Conservation (phyloP, 2,797 vertebrate species). For the Chaunax sp. region DNA sequence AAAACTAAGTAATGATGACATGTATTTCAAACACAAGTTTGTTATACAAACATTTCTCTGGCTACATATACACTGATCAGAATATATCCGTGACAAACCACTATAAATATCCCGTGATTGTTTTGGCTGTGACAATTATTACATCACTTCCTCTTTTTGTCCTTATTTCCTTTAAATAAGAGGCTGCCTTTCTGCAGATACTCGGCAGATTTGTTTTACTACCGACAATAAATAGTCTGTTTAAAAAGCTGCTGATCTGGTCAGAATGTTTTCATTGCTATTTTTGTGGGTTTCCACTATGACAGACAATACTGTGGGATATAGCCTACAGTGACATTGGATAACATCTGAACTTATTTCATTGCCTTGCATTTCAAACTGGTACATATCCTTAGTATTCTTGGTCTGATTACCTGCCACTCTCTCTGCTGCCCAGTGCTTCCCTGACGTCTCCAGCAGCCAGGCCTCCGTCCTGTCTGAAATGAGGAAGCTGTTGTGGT, state of each 20-base stretch:
- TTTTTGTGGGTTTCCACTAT: not conserved
- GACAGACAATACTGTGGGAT: not conserved
- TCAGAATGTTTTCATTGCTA: not conserved
- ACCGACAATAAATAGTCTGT: too few relatives aligned
- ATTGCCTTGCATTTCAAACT: not conserved
- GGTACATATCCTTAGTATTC: not conserved
- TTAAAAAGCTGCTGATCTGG: not conserved
- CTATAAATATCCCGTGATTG: too few relatives aligned
- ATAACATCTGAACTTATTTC: too few relatives aligned
- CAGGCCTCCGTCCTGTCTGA: conserved; percentile 93
- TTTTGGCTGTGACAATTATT: too few relatives aligned
- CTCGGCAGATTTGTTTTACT: not conserved
- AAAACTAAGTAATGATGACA: conserved; percentile 8
- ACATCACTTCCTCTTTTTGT: too few relatives aligned
- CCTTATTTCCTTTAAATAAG: too few relatives aligned
- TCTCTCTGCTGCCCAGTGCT: conserved; percentile 95
- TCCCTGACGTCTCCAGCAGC: conserved; percentile 95
- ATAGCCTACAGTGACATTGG: too few relatives aligned
- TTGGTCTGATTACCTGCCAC: conserved; percentile 85
- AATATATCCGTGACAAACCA: too few relatives aligned
- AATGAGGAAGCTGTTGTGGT: conserved; percentile 98
- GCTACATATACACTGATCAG: not conserved
- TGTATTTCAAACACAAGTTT: not conserved
- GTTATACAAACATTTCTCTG: not conserved
- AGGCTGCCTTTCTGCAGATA: not conserved